Base-by-base conservation (phyloP, 2,797 vertebrate species). In the Sebastes steindachneri region DNA sequence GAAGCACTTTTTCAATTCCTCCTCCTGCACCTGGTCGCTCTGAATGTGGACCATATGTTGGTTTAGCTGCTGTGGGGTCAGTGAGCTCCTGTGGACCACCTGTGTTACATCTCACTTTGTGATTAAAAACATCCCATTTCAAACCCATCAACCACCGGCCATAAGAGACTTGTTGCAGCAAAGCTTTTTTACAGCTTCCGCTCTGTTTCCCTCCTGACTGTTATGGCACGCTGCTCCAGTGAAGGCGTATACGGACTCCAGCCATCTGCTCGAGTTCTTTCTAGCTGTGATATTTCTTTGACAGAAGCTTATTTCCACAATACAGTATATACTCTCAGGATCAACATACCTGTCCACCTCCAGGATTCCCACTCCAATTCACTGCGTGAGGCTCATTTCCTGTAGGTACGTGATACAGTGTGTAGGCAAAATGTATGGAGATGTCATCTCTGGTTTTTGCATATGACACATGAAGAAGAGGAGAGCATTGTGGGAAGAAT, bases 341-440 rank as follows among this genome's bases (percentile, higher is more conserved):
- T 68, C 75, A 84, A 45, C 81, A 79, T 74, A 86, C 58, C 86
- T 88, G 89, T 90, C 93, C 92, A 82, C 91, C 92, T 86, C 82
- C 93, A 89, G 90, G 76, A 84, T 91, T 90, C 89, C 82, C 85
- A 91, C 91, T 78, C 70, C 33, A 25, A 1, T 76, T 84, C 70
- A 11, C 84, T 45, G 64, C 71, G 78, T 37, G 66, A 80, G 57
- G 76, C 68, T 48, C 83, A 84, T 67, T 89, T 93, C 82, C 37
- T 84, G 35, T 14, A 37, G 35, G 65, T 58, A n/a, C 68, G 9
- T 65, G 73, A 75, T 60, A 66, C 73, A 67, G 72, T 67, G 86
- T 45, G 86, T 85, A 68, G 85, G 90, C 73, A 57, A 82, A 75
- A 73, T 41, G 55, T 65, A 80, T 79, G 88, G 84, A 85, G 86